A percentile compares a stretch with the other conserved stretches of the same genome.
These are phyloP conservation scores for Ifrita kowaldi DNA, from an alignment of 2,113 vertebrate species.

Conservation along the genomic window DNA sequence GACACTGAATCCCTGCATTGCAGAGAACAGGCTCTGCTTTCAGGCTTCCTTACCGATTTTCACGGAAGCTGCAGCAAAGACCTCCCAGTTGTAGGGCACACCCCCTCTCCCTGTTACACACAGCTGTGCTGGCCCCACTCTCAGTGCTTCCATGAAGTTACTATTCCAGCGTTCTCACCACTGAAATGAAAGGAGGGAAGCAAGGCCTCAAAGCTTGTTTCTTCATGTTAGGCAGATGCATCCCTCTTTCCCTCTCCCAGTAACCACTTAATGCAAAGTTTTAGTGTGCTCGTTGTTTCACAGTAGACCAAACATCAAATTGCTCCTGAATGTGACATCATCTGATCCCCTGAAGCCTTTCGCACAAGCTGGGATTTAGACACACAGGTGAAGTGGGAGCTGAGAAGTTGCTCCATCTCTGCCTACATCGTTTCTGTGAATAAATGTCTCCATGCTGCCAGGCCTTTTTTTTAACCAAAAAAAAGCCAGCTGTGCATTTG, in stretches of 20 bases:
- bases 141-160: too few relatives aligned
- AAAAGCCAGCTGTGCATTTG: neutral
- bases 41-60: neutral
- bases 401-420: neutral
- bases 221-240: neutral
- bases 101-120: neutral
- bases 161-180: neutral
- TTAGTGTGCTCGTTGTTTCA: neutral
- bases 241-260: neutral
- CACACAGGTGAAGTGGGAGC: neutral
- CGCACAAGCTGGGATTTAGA: neutral
- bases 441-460: neutral
- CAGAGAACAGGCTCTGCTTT: neutral
- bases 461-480: neutral
- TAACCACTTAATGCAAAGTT: neutral
- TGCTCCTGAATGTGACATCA: neutral
- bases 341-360: neutral
- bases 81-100: neutral
- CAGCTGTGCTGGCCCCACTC: neutral
- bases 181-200: neutral
- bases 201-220: neutral
- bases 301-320: neutral
- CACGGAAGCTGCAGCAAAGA: neutral
- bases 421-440: neutral
- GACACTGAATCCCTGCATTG: fast-evolving